Evolutionary conservation across 2,888 invertebrate genomes (phyloP).

Genomic region (Phortica okadai): DNA sequence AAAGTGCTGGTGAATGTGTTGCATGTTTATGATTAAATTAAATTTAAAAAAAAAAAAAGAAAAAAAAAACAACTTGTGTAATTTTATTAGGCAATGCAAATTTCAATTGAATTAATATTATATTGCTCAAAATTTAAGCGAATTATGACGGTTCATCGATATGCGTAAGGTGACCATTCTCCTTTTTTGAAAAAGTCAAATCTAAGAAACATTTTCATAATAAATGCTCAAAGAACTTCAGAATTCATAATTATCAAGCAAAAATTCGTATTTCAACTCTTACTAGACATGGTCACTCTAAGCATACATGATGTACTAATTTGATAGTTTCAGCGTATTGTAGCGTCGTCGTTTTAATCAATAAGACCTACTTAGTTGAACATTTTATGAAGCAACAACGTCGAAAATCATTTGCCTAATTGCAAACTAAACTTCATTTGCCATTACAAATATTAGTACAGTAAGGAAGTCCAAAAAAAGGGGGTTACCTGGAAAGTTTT

Average conservation of each 20-base stretch:
- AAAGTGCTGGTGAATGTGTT: conserved; percentile 20
- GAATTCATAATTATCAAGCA: too few species aligned
- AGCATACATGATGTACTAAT: conserved; percentile 10
- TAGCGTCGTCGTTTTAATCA: neutral
- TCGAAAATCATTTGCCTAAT: neutral
- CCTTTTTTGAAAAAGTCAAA: neutral
- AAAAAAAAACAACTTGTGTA: neutral
- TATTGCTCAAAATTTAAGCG: neutral
- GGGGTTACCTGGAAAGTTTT: too few species aligned
- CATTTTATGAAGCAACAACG: neutral
- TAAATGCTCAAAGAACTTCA: too few species aligned
- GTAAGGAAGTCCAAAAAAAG: too few species aligned
- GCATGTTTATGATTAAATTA: conserved; percentile 21
- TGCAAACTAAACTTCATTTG: neutral
- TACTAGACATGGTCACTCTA: conserved; percentile 10
- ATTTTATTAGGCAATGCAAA: conserved; percentile 25
- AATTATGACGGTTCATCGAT: neutral
- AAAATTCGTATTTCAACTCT: too few species aligned
- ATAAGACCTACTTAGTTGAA: conserved; percentile 12
- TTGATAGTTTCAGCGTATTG: conserved; percentile 16
- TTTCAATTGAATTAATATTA: conserved; percentile 12
- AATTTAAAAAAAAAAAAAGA: neutral
- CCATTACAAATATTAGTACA: neutral
- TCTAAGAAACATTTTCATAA: too few species aligned
- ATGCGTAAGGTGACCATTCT: neutral